Evolutionary conservation across 1,140 invertebrate genomes (phyloP), one percentile per base, ranked within the genome.

Genomic region (Listronotus oregonensis): DNA sequence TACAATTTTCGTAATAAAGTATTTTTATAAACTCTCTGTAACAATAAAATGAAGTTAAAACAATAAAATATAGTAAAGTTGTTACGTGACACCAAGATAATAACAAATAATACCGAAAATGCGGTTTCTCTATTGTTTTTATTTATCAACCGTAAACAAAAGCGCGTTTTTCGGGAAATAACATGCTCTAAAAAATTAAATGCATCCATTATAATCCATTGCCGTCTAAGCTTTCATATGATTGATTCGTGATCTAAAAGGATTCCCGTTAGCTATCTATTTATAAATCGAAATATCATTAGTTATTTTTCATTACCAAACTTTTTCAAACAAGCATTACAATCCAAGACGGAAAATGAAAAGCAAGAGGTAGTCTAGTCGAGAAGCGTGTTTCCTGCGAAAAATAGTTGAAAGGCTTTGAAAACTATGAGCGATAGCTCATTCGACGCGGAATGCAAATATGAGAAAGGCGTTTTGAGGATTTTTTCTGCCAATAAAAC

Each of bases 111-210:
- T 10, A 47, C 44, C 12, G 17, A 21, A 50, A 18, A 21, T 18
- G 21, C 1, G 4, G 9, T 50, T 50, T n/a, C 47, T 50, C 21
- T 11, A 50, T 50, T 50, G 47, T 50, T 10, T 50, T 31, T 21
- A 31, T 18, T 6, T 27, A 50, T 18, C 3, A n/a, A 3, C 17
- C 47, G 47, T 50, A 17, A 50, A 50, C 9, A 50, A 18, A 12
- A 6, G 18, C 15, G 21, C n/a, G 6, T 50, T 31, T 27, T 50
- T 31, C 21, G 15, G 15, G 18, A 21, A 50, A 50, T 50, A 50
- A 3, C 47, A 50, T 31, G 47, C 47, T 50, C 47, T 50, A 50
- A 50, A 46, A 50, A 50, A 21, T 50, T 18, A 50, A n/a, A 21
- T 21, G 21, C 47, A 50, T 18, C 17, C 43, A 44, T 14, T 44